phyloP scores from a whole-genome alignment of 2,888 invertebrate genomes.

The Stramonita haemastoma region DNA sequence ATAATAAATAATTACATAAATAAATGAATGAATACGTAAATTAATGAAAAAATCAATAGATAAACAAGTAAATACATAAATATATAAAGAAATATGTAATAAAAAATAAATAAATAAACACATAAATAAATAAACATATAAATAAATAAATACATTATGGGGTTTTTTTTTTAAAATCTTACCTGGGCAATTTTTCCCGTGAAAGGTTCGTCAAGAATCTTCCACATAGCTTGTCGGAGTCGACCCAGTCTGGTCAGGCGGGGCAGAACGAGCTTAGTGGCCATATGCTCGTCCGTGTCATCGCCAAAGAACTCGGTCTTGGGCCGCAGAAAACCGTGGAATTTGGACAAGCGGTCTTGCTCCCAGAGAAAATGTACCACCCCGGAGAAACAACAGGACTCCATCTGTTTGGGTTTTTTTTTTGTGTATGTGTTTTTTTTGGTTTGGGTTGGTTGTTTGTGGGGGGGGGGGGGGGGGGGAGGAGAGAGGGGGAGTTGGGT shows the following conservation, averaged over 20 bases:
- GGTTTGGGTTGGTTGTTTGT: too few species aligned
- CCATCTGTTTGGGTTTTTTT: not conserved
- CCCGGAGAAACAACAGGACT: conserved; percentile 51
- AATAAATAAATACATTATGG: too few species aligned
- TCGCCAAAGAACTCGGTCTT: not conserved
- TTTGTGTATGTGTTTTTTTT: too few species aligned
- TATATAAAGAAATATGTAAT: too few species aligned
- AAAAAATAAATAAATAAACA: too few species aligned
- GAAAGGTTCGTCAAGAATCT: conserved; percentile 51
- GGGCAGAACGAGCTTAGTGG: not conserved
- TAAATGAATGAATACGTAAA: too few species aligned
- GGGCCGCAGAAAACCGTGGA: conserved; percentile 1
- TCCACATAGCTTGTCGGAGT: conserved; percentile 33
- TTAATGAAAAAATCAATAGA: too few species aligned
- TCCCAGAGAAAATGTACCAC: conserved; percentile 22
- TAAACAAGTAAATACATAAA: too few species aligned
- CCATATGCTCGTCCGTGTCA: not conserved
- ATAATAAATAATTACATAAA: too few species aligned
- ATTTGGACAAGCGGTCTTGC: conserved; percentile 39
- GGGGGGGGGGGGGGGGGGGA: too few species aligned
- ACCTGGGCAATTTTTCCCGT: conserved; percentile 52
- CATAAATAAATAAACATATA: too few species aligned
- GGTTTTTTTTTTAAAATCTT: not conserved
- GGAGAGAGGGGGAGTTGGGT: too few species aligned
- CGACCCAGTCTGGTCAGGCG: not conserved